Base-by-base conservation (phyloP, 2,888 invertebrate species). In the Papilio gigon region DNA sequence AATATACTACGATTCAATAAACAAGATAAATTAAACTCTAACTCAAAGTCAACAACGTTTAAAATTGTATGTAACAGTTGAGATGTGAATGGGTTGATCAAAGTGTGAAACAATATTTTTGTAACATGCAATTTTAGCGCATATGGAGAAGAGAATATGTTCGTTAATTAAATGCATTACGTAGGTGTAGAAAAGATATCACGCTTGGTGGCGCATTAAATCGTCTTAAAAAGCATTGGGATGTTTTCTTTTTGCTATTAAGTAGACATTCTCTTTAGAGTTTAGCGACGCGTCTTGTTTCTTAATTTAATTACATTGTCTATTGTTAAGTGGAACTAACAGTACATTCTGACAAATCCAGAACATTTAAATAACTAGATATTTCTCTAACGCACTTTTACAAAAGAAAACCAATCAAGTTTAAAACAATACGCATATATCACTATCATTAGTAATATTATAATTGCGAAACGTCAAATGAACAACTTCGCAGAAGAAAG, bases 201-300 rank as follows among this genome's bases (percentile, higher is more conserved):
- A 50, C 8, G 40, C 50, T 67, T 44, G 20, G 67, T 47, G 50
- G 50, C 40, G 67, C 67, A 35, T 61, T 56, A 69, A 65, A 65
- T 69, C 42, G 61, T 14, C 33, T 30, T 47, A 22, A 62, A 65
- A 61, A 35, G 47, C 12, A 60, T 65, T 50, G 4, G n/a, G 50
- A 50, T 14, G 27, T 50, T 27, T 50, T 50, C 27, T 27, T 50
- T 25, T 8, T 27, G 27, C 50, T 50, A 50, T 8, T 37, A 9
- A 37, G 30, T 11, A 30, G 12, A 12, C 11, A 47, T 22, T 22
- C 47, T 47, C 22, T 9, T 22, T 22, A 4, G 44, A 22, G 22
- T 47, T 47, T 47, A 22, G 12, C 11, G 47, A 22, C 22, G 22
- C 22, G 20, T 47, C 22, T 47, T 47, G 47, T 47, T 42, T 44